phyloP scores from a whole-genome alignment of 2,888 invertebrate genomes.

The Brassicogethes aeneus region DNA sequence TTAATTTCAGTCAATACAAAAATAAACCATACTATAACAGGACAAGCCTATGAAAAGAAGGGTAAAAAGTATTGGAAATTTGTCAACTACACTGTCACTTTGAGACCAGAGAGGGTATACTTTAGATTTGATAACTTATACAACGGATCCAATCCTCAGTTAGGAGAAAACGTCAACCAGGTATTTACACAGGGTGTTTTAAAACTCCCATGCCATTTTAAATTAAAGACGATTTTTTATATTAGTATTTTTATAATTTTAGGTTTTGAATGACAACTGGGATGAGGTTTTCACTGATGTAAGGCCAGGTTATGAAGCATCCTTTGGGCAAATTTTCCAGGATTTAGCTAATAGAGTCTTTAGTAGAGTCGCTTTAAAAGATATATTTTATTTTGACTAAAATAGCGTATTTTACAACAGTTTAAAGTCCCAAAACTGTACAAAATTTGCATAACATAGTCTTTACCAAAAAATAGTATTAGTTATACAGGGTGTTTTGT shows the following conservation, averaged over 20 bases:
- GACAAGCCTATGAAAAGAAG: conserved; percentile 51
- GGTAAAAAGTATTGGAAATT: conserved; percentile 57
- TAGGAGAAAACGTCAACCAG: conserved; percentile 31
- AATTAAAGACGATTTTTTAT: not conserved
- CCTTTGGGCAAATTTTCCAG: conserved; percentile 56
- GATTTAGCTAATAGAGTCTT: conserved; percentile 60
- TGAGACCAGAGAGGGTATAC: conserved; percentile 51
- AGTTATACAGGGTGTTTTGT: too few relatives aligned
- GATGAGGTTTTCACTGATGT: conserved; percentile 38
- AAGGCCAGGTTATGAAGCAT: conserved; percentile 57
- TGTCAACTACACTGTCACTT: conserved; percentile 52
- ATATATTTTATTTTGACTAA: conserved; percentile 36
- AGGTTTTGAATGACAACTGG: conserved; percentile 34
- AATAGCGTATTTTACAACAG: too few relatives aligned
- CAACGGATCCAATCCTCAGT: conserved; percentile 30
- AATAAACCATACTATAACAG: conserved; percentile 53
- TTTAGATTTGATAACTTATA: conserved; percentile 60
- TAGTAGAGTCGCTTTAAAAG: conserved; percentile 56
- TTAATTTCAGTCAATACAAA: conserved; percentile 48
- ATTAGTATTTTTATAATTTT: not conserved
- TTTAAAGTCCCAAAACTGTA: too few relatives aligned
- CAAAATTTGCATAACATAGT: too few relatives aligned
- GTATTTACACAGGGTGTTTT: conserved; percentile 15
- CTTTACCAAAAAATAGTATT: too few relatives aligned
- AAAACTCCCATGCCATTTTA: too few relatives aligned